Percentiles rank a stretch among this genome's conserved stretches.
Conservation (phyloP, 2,797 vertebrate genomes). For the Premnoplex brunnescens region DNA sequence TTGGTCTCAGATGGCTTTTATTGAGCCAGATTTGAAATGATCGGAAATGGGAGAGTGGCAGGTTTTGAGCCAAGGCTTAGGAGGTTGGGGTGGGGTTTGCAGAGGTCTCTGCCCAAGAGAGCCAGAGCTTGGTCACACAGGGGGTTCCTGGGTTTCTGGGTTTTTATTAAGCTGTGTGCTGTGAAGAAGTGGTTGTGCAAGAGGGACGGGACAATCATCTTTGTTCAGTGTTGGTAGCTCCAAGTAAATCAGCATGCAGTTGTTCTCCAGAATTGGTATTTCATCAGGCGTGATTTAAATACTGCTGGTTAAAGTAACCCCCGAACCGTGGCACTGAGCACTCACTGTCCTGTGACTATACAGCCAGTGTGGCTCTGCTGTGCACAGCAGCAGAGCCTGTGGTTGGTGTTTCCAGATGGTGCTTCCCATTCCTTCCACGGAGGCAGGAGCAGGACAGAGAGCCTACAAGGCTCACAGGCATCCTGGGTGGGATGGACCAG, state of each 20-base stretch:
- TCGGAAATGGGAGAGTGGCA: neutral
- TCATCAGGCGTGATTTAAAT: neutral
- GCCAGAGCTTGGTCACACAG: neutral
- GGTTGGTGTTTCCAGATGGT: neutral
- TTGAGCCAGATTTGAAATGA: neutral
- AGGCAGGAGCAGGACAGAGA: neutral
- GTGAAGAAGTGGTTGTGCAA: neutral
- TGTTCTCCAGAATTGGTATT: neutral
- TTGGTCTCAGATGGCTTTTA: conserved; percentile 14
- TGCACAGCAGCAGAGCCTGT: fast-evolving
- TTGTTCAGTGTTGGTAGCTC: neutral
- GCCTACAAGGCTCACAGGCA: neutral
- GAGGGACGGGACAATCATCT: neutral
- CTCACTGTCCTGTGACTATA: fast-evolving
- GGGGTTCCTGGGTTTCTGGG: neutral
- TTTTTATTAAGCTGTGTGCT: neutral
- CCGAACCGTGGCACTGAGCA: neutral
- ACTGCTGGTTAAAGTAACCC: neutral
- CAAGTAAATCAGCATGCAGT: neutral
- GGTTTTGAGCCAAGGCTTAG: neutral
- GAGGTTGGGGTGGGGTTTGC: neutral
- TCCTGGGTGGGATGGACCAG: neutral
- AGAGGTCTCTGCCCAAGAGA: neutral
- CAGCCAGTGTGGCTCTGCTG: neutral
- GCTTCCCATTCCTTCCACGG: neutral